phyloP scores from a whole-genome alignment of 2,113 vertebrate genomes.

The Chlorodrepanis virens region DNA sequence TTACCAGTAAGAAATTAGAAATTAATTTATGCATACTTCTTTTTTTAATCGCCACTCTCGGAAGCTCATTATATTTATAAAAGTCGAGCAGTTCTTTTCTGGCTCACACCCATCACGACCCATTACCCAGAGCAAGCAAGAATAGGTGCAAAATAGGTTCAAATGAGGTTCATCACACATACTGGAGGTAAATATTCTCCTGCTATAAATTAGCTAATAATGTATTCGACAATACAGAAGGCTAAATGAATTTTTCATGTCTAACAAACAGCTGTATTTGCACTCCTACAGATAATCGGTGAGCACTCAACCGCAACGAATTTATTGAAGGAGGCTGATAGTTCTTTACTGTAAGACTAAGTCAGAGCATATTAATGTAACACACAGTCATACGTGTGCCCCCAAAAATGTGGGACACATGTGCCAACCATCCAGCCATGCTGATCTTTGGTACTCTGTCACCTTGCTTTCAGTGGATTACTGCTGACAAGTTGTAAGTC shows the following conservation, averaged over 20 bases:
- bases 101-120: neutral
- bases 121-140: neutral
- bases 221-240: neutral
- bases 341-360: constrained; percentile 7
- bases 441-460: constrained; percentile 32
- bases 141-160: neutral
- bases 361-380: constrained; percentile 42
- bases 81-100: neutral
- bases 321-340: constrained; percentile 16
- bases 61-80: neutral
- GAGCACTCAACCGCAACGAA: constrained; percentile 10
- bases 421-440: constrained; percentile 10
- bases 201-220: neutral
- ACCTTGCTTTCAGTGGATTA: constrained; percentile 21
- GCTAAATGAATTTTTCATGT: neutral
- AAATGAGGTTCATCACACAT: neutral
- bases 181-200: neutral
- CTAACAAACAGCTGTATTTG: constrained; percentile 46
- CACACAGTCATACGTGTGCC: neutral
- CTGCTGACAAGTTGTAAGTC: constrained; percentile 44
- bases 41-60: neutral
- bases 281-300: neutral
- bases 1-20: neutral
- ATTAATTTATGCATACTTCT: neutral
- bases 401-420: constrained; percentile 40